phyloP scores from a whole-genome alignment of 2,113 vertebrate genomes.

The Oreocharis arfaki region DNA sequence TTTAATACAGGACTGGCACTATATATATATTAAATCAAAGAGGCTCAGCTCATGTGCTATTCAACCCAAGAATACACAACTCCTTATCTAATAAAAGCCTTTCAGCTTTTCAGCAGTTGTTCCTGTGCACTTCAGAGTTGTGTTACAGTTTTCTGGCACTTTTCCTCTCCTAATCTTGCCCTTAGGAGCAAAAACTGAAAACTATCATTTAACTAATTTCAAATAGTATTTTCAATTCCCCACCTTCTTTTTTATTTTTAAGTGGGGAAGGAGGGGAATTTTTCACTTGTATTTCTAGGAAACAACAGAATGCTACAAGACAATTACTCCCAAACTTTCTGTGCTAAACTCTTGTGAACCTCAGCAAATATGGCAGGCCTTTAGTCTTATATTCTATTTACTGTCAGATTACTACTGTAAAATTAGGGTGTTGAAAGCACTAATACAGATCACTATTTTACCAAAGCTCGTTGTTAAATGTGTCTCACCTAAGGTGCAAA shows the following conservation, averaged over 20 bases:
- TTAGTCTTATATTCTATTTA: neutral
- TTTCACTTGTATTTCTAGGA: neutral
- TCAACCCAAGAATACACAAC: neutral
- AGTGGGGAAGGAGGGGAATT: neutral
- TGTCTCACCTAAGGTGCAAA: neutral
- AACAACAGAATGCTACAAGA: neutral
- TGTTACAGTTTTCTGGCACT: neutral
- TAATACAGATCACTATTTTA: neutral
- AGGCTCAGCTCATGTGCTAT: neutral
- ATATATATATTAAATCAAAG: neutral
- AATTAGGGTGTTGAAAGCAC: neutral
- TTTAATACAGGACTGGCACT: neutral
- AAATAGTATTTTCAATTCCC: neutral
- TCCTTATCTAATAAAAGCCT: neutral
- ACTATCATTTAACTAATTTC: neutral
- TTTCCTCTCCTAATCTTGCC: neutral
- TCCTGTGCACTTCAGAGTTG: neutral
- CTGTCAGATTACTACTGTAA: neutral
- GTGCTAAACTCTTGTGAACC: neutral
- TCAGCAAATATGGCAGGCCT: neutral
- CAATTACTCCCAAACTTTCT: neutral
- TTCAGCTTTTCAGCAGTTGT: neutral
- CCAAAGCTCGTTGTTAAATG: neutral
- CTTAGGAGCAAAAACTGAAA: neutral
- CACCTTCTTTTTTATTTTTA: fast-evolving